Evolutionary conservation across 2,888 invertebrate genomes (phyloP), one percentile per base, ranked within the genome.

Genomic region (Rhingia campestris): DNA sequence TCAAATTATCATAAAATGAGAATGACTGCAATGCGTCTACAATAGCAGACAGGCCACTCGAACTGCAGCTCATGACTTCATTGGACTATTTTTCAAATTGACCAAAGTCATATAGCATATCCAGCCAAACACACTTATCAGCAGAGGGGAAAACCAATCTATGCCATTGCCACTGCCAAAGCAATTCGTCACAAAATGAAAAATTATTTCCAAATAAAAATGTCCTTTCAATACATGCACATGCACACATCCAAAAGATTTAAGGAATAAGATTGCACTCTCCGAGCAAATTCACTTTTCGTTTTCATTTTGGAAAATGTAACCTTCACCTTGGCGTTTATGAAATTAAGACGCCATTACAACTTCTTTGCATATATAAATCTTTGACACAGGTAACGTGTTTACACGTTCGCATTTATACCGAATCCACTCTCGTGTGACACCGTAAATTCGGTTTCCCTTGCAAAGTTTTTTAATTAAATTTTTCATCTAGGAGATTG

Each of bases 391-490:
- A 22, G 22, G 22, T 22, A 22, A 22, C 47, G 35, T 22, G 61
- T 45, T 63, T 64, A 35, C 22, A 37, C 33, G 37, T 6, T 30
- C 49, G 10, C 35, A 3, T 49, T 22, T 22, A 22, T 5, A 35
- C 22, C n/a, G 33, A 54, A 54, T 33, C 33, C 39, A 4, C 14
- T 2, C 54, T 54, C 30, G 12, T 53, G 49, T 47, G 10, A 7
- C 5, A 51, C 32, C 22, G 51, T 43, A 43, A n/a, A n/a, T n/a
- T n/a, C n/a, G n/a, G n/a, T 45, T 54, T 67, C 35, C 35, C 41
- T 66, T 53, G 6, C 4, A 9, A 12, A 53, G 4, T 45, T 67
- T 59, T 66, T 67, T 67, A 67, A 67, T 67, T 67, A 54, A 67
- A 54, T 67, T 54, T 22, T 53, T n/a, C 43, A 35, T 14, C n/a